These are phyloP conservation scores for Dipodomys ordii DNA, from an alignment of 2,113 vertebrate species.

Conservation along the genomic window DNA sequence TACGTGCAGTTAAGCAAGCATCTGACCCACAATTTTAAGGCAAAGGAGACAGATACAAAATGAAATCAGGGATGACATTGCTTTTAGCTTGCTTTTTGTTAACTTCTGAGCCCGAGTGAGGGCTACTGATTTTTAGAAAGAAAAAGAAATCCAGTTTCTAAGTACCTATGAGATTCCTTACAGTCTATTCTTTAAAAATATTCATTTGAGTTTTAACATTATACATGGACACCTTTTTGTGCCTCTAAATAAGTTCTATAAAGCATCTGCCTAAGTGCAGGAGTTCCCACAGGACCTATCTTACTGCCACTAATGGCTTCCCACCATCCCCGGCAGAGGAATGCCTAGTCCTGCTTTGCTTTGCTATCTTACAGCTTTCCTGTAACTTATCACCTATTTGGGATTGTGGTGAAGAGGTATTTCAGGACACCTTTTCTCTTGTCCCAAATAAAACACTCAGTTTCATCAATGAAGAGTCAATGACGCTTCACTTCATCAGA, in stretches of 20 bases:
- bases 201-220: conserved; percentile 30
- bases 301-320: not conserved
- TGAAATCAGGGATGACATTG: no score
- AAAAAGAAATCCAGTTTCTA: no score
- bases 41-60: no score
- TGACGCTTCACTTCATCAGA: not conserved
- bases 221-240: not conserved
- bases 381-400: not conserved
- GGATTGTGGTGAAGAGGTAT: not conserved
- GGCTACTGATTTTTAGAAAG: no score
- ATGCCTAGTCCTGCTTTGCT: not conserved
- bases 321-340: not conserved
- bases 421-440: not conserved
- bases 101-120: no score
- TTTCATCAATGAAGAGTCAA: not conserved
- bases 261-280: conserved; percentile 13
- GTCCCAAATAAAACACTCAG: not conserved
- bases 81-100: no score
- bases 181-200: conserved; percentile 26
- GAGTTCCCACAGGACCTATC: not conserved
- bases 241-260: conserved; percentile 33
- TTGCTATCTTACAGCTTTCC: not conserved
- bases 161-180: no score
- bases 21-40: no score
- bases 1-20: no score